phyloP scores from a whole-genome alignment of 2,888 invertebrate species.

The Agrochola litura region DNA sequence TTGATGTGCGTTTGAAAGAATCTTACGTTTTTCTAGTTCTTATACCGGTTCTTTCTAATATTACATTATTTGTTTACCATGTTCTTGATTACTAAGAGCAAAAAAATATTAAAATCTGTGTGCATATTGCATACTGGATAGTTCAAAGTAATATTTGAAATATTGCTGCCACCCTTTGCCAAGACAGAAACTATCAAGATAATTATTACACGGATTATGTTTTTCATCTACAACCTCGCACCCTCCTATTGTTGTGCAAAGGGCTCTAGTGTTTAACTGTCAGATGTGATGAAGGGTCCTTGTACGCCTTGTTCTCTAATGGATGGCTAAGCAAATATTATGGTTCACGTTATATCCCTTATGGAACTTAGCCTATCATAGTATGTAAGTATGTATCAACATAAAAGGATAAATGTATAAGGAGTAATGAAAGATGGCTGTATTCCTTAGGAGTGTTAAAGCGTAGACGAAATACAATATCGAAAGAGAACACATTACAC shows the following conservation, averaged over 20 bases:
- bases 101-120: not conserved
- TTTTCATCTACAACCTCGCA: slow-evolving; percentile 19
- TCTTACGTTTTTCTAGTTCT: not conserved
- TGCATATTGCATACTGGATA: not conserved
- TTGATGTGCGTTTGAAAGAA: too few species aligned
- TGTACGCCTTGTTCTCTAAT: slow-evolving; percentile 38
- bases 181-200: not conserved
- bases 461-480: too few species aligned
- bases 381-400: too few species aligned
- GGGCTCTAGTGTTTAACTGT: slow-evolving; percentile 27
- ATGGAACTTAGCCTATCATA: not conserved
- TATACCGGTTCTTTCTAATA: too few species aligned
- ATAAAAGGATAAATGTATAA: too few species aligned
- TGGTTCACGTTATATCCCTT: slow-evolving; percentile 8
- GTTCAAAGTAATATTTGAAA: slow-evolving; percentile 18
- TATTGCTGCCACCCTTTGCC: not conserved
- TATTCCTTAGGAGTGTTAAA: too few species aligned
- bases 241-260: slow-evolving; percentile 33
- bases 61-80: too few species aligned
- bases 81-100: too few species aligned
- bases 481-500: too few species aligned
- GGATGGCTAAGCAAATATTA: slow-evolving; percentile 44
- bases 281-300: slow-evolving; percentile 39
- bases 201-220: slow-evolving; percentile 13
- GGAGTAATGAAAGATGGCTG: too few species aligned